A percentile compares a stretch with the other conserved stretches of the same genome.
Evolutionary conservation across 2,888 invertebrate species (phyloP).

Genomic region (Halocaridina rubra): DNA sequence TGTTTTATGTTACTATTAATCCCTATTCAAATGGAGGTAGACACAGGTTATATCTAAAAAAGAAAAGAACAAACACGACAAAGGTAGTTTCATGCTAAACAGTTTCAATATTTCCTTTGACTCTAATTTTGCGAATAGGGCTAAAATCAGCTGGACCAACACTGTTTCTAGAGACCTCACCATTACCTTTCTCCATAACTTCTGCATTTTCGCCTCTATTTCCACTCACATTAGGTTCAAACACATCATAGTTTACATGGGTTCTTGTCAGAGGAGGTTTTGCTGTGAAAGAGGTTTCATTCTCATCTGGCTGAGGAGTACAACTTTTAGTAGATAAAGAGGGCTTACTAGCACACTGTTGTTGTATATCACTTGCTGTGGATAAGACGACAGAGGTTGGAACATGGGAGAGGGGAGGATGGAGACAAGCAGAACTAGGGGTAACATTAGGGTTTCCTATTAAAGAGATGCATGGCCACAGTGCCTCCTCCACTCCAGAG

Average conservation of each 20-base stretch:
- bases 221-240: constrained; percentile 28
- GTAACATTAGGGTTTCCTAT: neutral
- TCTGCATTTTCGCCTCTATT: neutral
- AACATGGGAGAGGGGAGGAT: neutral
- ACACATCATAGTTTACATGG: constrained; percentile 24
- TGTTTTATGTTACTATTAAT: no score
- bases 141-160: constrained; percentile 41
- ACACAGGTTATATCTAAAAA: no score
- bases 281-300: constrained; percentile 52
- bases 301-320: constrained; percentile 14
- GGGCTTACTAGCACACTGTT: neutral
- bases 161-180: constrained; percentile 20
- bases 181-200: neutral
- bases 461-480: neutral
- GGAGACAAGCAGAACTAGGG: constrained; percentile 12
- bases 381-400: neutral
- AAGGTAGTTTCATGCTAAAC: constrained; percentile 7
- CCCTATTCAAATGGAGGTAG: no score
- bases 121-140: constrained; percentile 30
- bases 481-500: neutral
- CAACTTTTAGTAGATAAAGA: neutral
- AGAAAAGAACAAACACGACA: no score
- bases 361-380: neutral
- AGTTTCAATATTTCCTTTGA: constrained; percentile 44
- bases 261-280: constrained; percentile 10